Conservation (phyloP, 2,113 vertebrate genomes). For the Actenoides lindsayi region DNA sequence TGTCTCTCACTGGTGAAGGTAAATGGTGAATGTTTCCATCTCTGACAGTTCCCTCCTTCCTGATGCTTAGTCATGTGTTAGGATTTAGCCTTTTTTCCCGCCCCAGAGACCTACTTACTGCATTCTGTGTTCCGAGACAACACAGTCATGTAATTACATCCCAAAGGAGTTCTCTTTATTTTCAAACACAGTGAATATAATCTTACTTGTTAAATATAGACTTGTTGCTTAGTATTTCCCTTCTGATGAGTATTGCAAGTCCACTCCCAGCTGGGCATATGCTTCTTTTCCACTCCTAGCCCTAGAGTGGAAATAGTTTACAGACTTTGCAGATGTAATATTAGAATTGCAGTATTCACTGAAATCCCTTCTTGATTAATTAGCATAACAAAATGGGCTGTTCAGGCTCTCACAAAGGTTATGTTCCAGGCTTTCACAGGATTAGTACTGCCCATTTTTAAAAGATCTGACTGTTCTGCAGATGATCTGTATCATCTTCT, state of each 20-base stretch:
- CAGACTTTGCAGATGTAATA: not conserved
- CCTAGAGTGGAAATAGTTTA: not conserved
- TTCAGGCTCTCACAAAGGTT: not conserved
- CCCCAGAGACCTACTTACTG: not conserved
- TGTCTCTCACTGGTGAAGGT: not conserved
- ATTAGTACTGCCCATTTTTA: not conserved
- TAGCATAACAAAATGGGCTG: not conserved
- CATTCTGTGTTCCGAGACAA: not conserved
- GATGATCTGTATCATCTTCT: not conserved
- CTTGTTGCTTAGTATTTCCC: not conserved
- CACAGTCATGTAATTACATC: conserved; percentile 40
- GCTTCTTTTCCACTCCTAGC: not conserved
- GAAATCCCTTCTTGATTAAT: not conserved
- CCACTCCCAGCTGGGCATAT: not conserved
- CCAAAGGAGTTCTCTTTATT: conserved; percentile 4
- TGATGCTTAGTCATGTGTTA: not conserved
- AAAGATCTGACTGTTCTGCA: not conserved
- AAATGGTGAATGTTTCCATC: not conserved
- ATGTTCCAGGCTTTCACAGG: not conserved
- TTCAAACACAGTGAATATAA: conserved; percentile 1
- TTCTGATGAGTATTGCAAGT: not conserved
- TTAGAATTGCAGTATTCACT: not conserved
- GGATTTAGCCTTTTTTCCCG: not conserved
- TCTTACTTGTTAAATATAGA: conserved; percentile 39
- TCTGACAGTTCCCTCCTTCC: not conserved